phyloP scores from a whole-genome alignment of 64 coral and sea anemone species.

The Catalaphyllia jardinei region DNA sequence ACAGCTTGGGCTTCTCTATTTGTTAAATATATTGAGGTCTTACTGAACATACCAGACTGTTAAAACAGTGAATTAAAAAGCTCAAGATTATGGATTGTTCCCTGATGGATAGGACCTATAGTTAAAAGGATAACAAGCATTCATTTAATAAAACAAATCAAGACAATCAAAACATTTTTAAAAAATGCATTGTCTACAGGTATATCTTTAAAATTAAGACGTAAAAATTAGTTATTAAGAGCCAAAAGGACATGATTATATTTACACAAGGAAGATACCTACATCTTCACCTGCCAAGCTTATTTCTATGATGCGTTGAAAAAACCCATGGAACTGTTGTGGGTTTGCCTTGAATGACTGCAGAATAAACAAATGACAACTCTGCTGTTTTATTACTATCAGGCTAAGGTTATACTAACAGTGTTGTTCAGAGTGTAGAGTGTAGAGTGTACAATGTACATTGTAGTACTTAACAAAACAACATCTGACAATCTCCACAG shows the following conservation, averaged over 20 bases:
- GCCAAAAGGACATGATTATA: too few relatives aligned
- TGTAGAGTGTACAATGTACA: too few relatives aligned
- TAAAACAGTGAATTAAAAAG: slow-evolving; percentile 97
- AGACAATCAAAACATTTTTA: neutral
- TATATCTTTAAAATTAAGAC: neutral
- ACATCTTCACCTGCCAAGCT: slow-evolving; percentile 72
- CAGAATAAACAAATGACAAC: neutral
- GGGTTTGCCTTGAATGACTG: slow-evolving; percentile 91
- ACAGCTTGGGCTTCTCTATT: too few relatives aligned
- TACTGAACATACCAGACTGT: slow-evolving; percentile 83
- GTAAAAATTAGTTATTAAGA: neutral
- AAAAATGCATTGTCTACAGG: neutral
- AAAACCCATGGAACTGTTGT: slow-evolving; percentile 86
- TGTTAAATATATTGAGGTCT: too few relatives aligned
- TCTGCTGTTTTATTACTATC: too few relatives aligned
- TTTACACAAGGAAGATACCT: neutral
- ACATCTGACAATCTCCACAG: too few relatives aligned
- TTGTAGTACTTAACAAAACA: too few relatives aligned
- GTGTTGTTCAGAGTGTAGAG: too few relatives aligned
- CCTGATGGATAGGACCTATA: slow-evolving; percentile 69
- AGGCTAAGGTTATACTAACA: too few relatives aligned
- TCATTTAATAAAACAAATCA: neutral
- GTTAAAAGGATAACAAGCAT: neutral
- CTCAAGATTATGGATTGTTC: slow-evolving; percentile 80
- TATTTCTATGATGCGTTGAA: slow-evolving; percentile 77